Base-by-base conservation (phyloP, 2,113 vertebrate species). In the Lamprologus lemairii region DNA sequence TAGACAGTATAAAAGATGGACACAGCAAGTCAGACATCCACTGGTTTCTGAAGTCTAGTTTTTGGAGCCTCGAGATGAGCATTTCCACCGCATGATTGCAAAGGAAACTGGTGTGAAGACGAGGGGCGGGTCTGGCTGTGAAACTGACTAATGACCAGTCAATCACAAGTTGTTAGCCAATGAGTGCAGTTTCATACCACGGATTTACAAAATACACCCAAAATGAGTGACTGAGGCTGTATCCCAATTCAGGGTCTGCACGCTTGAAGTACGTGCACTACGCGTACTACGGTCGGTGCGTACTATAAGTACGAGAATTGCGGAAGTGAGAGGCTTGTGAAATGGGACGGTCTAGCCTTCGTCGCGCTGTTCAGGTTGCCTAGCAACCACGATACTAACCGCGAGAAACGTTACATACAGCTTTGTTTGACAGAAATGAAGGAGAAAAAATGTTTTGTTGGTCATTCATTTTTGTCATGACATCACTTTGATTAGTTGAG, bases 291-390 rank as follows among this genome's bases (percentile, higher is more conserved):
- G 6, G 6, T 4, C 42, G 6, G 13, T 45, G 3, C 0, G 3
- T 7, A 45, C 42, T 14, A 45, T 45, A 45, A 45, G 42, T 45
- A 14, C 6, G 42, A 45, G 42, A 45, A 45, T 4, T 45, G 42
- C 6, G 42, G 42, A 45, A 45, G 42, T 45, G 42, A 45, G 42
- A 45, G 42, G 42, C 42, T 45, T 45, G 42, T 45, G 42, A 45
- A 45, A 45, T 45, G 42, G 13, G 42, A 45, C 0, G 42, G 42
- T 45, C 13, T 45, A 45, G 13, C 13, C 42, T 45, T 0, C 3
- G 13, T 45, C 13, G 3, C 13, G 6, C 42, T 45, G 42, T 45
- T 45, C 42, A 45, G 13, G 42, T 45, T 45, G 42, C 13, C 42
- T 45, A 45, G 42, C 6, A 45, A 45, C 42, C 42, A 45, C 0